Percentiles rank a stretch among this genome's conserved stretches.
These are phyloP conservation scores for Cisticola juncidis DNA, from an alignment of 2,113 vertebrate species.

Conservation along the genomic window DNA sequence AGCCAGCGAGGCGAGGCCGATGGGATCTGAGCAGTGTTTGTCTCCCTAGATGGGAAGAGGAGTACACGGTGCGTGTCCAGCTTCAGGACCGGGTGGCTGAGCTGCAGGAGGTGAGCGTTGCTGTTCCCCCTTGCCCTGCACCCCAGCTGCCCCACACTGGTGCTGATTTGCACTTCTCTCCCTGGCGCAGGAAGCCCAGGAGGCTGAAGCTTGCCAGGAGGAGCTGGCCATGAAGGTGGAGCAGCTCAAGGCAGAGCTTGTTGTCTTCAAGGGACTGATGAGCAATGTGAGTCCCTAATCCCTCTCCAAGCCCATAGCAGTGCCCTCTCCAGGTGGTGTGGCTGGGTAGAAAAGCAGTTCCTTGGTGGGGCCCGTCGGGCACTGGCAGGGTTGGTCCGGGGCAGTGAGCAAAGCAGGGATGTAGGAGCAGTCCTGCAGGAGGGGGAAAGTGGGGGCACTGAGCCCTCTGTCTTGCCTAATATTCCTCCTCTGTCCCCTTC, in stretches of 20 bases:
- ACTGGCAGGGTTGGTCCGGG: background rate
- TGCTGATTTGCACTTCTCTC: background rate
- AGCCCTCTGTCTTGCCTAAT: background rate
- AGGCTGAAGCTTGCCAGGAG: slow-evolving; percentile 94
- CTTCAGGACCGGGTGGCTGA: slow-evolving; percentile 88
- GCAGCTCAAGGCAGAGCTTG: slow-evolving; percentile 92
- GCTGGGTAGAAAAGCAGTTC: background rate
- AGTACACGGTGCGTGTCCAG: slow-evolving; percentile 88
- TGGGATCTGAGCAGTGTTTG: background rate
- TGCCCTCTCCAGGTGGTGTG: background rate
- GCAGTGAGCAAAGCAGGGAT: background rate
- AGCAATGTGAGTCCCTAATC: slow-evolving; percentile 87
- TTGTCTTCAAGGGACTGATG: slow-evolving; percentile 98
- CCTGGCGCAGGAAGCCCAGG: slow-evolving; percentile 84
- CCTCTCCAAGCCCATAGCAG: rapidly evolving
- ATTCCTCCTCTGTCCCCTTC: background rate
- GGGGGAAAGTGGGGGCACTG: rapidly evolving
- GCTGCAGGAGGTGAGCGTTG: slow-evolving; percentile 86
- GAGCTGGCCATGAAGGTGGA: slow-evolving; percentile 92
- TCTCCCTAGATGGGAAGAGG: slow-evolving; percentile 91
- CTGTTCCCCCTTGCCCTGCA: background rate
- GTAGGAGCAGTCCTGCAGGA: background rate
- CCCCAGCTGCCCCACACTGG: rapidly evolving
- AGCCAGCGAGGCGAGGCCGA: background rate
- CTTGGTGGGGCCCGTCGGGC: background rate